Evolutionary conservation across 2,888 invertebrate genomes (phyloP).

Genomic region (Cataglyphis rosenhaueri): DNA sequence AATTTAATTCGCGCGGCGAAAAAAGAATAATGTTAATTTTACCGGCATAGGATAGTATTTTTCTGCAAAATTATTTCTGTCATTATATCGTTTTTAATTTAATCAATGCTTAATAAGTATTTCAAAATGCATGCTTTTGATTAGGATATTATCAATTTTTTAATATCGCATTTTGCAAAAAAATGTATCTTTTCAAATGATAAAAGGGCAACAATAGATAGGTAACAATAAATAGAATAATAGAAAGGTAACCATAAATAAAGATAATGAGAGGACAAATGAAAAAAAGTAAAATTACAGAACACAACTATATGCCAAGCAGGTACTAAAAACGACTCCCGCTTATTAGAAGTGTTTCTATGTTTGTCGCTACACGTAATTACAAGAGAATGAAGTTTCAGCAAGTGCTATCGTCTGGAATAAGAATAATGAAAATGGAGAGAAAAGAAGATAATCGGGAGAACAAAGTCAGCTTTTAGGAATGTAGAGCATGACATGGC

Average conservation of each 20-base stretch:
- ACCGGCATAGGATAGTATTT: background rate
- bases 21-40: background rate
- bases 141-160: background rate
- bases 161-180: background rate
- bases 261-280: background rate
- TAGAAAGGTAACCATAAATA: constrained; percentile 7
- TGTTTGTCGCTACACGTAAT: constrained; percentile 30
- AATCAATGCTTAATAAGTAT: background rate
- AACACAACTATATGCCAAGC: constrained; percentile 15
- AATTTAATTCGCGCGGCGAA: background rate
- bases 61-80: background rate
- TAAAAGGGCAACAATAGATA: constrained; percentile 2
- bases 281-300: background rate
- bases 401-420: constrained; percentile 43
- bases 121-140: background rate
- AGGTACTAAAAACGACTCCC: constrained; percentile 13
- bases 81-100: background rate
- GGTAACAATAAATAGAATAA: background rate
- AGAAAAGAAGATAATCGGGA: constrained; percentile 18
- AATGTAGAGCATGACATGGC: constrained; percentile 30
- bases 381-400: constrained; percentile 34
- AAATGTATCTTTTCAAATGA: background rate
- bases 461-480: constrained; percentile 25
- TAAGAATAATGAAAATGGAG: constrained; percentile 52
- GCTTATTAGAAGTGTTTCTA: constrained; percentile 43